Conservation (phyloP, 2,888 invertebrate genomes). For the Phaedon cochleariae region DNA sequence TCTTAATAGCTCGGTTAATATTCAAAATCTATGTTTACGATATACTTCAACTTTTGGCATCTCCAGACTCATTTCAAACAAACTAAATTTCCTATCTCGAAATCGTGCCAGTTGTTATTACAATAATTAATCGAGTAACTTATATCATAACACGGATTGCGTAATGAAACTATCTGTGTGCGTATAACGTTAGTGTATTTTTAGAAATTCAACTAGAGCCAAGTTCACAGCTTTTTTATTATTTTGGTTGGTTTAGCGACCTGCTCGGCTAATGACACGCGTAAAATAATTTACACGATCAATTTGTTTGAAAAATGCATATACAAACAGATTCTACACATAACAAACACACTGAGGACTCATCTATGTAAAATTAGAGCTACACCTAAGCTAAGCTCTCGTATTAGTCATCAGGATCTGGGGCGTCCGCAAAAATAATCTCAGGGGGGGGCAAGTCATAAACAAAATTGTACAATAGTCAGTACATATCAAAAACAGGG, state of each 20-base stretch:
- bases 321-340: too few species aligned
- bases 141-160: slow-evolving; percentile 21
- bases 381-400: not conserved
- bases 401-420: slow-evolving; percentile 15
- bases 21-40: slow-evolving; percentile 12
- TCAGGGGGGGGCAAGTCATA: too few species aligned
- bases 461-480: too few species aligned
- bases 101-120: not conserved
- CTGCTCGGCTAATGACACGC: slow-evolving; percentile 5
- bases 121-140: not conserved
- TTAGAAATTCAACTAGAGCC: slow-evolving; percentile 37
- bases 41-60: not conserved
- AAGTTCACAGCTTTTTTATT: slow-evolving; percentile 40
- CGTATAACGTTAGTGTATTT: slow-evolving; percentile 17
- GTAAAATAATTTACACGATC: slow-evolving; percentile 12
- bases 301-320: slow-evolving; percentile 17
- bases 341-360: slow-evolving; percentile 5
- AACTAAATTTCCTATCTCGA: not conserved
- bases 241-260: slow-evolving; percentile 9
- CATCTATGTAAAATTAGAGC: slow-evolving; percentile 15
- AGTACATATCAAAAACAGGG: too few species aligned
- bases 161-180: slow-evolving; percentile 26
- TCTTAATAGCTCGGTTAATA: too few species aligned
- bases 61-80: not conserved
- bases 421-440: not conserved